Base-by-base conservation (phyloP, 1,140 invertebrate species). In the Aleiodes sp. region DNA sequence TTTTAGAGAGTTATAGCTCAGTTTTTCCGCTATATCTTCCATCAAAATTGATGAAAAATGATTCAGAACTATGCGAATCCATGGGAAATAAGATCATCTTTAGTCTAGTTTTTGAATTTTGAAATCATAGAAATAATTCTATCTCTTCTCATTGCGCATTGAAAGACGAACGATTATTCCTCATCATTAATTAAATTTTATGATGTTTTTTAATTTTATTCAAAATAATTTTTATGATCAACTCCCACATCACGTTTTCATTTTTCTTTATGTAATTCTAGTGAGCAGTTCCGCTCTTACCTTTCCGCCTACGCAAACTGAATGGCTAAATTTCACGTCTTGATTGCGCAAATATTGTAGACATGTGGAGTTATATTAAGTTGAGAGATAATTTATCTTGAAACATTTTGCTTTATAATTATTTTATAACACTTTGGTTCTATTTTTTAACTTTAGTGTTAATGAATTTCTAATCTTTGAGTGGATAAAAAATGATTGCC, bases 231-330 rank as follows among this genome's bases (percentile, higher is more conserved):
- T n/a, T 43, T 43, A 35, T 10, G 4, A 35, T 35, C 10, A 4
- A 16, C 39, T 43, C 39, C 39, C 39, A 43, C 39, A 16, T 43
- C 39, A 43, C 39, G 39, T 43, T 43, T n/a, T 43, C 39, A 43
- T 43, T 43, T n/a, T 43, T 43, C 39, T 43, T 43, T 43, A 43
- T 43, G 19, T 12, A 43, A 43, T 43, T 43, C 39, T 43, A 6
- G 39, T n/a, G n/a, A 43, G 39, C 39, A 43, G 14, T 43, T 43
- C 39, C 39, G 39, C 39, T 43, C 39, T 43, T 43, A 43, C 39
- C 39, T 43, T 43, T 43, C 39, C 39, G 14, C 39, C 39, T 43
- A 43, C 39, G 39, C 39, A 16, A n/a, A n/a, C 6, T 8, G 39
- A 43, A 43, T 43, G 4, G 3, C 8, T 16, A 43, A 43, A 16